Percentiles rank a stretch among this genome's conserved stretches.
Conservation (phyloP, 2,888 invertebrate genomes). For the Brassicogethes aeneus region DNA sequence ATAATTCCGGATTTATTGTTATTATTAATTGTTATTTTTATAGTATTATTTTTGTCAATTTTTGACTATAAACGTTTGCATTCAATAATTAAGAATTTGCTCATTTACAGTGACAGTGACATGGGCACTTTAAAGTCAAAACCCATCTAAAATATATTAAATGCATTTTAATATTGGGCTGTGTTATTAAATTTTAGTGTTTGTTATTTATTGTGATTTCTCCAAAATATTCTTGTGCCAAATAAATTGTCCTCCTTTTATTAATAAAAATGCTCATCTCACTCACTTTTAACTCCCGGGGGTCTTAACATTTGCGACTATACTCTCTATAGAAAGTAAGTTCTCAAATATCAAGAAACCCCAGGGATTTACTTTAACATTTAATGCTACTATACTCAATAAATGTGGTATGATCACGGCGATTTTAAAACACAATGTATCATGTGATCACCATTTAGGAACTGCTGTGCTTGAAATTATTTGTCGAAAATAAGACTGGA, state of each 20-base stretch:
- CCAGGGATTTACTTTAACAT: too few relatives aligned
- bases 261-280: constrained; percentile 28
- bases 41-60: not conserved
- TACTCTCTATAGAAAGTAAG: too few relatives aligned
- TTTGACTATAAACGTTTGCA: too few relatives aligned
- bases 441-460: too few relatives aligned
- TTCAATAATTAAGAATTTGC: too few relatives aligned
- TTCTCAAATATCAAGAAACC: too few relatives aligned
- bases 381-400: too few relatives aligned
- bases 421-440: too few relatives aligned
- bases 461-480: too few relatives aligned
- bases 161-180: constrained; percentile 31
- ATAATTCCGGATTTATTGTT: constrained; percentile 4
- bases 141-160: constrained; percentile 6
- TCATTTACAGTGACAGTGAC: constrained; percentile 27
- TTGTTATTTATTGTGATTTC: constrained; percentile 22
- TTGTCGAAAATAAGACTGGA: too few relatives aligned
- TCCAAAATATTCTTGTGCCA: constrained; percentile 16
- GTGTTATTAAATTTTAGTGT: constrained; percentile 26
- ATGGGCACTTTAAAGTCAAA: constrained; percentile 28
- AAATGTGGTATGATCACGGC: too few relatives aligned
- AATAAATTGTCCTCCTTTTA: constrained; percentile 4
- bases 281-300: constrained; percentile 24
- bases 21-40: not conserved
- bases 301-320: too few relatives aligned